A percentile compares a stretch with the other conserved stretches of the same genome.
Evolutionary conservation across 2,113 vertebrate species (phyloP).

Genomic region (Cottus gobio): DNA sequence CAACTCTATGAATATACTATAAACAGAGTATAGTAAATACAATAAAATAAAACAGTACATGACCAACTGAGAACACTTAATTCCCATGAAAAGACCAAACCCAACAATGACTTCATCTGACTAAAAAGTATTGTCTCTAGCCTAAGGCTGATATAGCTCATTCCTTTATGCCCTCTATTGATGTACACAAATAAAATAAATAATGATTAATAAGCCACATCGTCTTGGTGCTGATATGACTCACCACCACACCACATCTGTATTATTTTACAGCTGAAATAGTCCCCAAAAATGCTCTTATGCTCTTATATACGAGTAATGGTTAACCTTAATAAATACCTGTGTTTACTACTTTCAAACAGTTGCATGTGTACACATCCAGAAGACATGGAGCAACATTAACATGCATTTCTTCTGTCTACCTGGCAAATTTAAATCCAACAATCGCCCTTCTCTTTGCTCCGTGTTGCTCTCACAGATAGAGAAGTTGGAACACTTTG

Average conservation of each 20-base stretch:
- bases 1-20: background rate
- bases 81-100: slow-evolving; percentile 10
- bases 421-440: no score
- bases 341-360: background rate
- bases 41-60: no score
- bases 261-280: background rate
- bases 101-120: background rate
- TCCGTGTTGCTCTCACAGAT: background rate
- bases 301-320: background rate
- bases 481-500: background rate
- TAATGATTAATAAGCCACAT: background rate
- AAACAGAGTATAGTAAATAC: no score
- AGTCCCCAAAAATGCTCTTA: background rate
- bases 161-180: background rate
- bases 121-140: background rate
- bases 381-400: background rate
- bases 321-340: background rate
- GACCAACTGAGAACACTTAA: background rate
- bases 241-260: background rate
- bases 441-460: background rate
- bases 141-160: background rate
- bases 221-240: background rate
- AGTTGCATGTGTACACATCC: background rate
- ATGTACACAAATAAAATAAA: background rate
- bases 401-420: background rate